Evolutionary conservation across 2,888 invertebrate genomes (phyloP).

Genomic region (Aspidiotus rigidus): DNA sequence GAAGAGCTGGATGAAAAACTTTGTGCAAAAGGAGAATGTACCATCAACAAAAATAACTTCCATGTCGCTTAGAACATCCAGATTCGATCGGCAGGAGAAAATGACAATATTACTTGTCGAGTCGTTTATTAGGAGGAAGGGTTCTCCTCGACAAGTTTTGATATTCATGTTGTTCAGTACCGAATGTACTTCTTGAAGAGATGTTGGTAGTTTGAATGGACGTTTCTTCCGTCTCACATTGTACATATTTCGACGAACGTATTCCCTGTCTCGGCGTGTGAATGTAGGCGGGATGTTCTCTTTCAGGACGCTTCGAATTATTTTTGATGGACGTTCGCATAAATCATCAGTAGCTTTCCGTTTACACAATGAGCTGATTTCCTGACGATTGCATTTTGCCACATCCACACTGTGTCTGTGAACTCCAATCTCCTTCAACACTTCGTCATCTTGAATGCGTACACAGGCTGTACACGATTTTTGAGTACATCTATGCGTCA

Average conservation of each 20-base stretch:
- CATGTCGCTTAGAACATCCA: conserved; percentile 7
- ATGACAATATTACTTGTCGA: not conserved
- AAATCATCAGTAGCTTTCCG: conserved; percentile 7
- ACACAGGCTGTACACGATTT: conserved; percentile 4
- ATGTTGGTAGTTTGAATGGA: conserved; percentile 4
- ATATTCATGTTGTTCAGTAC: not conserved
- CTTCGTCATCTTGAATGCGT: conserved; percentile 6
- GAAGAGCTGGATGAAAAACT: conserved; percentile 6
- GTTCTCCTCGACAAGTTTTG: conserved; percentile 10
- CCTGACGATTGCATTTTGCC: conserved; percentile 8
- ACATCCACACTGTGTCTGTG: conserved; percentile 1
- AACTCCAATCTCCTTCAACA: conserved; percentile 3
- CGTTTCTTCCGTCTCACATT: conserved; percentile 5
- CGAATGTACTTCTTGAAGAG: not conserved
- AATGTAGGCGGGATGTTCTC: conserved; percentile 7
- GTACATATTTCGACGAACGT: conserved; percentile 10
- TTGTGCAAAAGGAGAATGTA: conserved; percentile 4
- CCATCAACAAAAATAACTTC: conserved; percentile 12
- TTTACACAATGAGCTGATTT: not conserved
- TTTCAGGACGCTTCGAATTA: conserved; percentile 8
- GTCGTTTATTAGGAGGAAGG: conserved; percentile 10
- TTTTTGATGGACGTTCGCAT: conserved; percentile 13
- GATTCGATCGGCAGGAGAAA: conserved; percentile 8
- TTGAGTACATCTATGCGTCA: conserved; percentile 5
- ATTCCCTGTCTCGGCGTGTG: not conserved